Conservation (phyloP, 1,140 invertebrate genomes). For the Pachypeltis micranthus region DNA sequence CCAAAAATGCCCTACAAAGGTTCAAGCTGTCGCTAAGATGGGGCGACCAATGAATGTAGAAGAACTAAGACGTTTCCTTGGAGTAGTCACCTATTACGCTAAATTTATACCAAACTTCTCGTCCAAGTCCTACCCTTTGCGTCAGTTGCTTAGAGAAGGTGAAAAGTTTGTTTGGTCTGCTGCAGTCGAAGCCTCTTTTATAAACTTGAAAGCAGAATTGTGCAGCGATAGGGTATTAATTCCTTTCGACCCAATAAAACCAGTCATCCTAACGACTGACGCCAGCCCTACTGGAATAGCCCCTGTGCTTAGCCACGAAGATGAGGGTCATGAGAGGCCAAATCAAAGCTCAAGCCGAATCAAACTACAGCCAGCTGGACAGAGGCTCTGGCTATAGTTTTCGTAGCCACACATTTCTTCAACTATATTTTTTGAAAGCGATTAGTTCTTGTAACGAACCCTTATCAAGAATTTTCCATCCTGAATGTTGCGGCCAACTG, state of each 20-base stretch:
- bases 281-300: slow-evolving; percentile 39
- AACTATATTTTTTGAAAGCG: slow-evolving; percentile 14
- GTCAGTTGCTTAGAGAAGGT: slow-evolving; percentile 19
- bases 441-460: neutral
- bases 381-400: slow-evolving; percentile 39
- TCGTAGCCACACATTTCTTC: slow-evolving; percentile 22
- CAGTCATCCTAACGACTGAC: slow-evolving; percentile 38
- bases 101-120: slow-evolving; percentile 29
- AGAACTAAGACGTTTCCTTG: slow-evolving; percentile 30
- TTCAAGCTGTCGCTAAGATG: slow-evolving; percentile 26
- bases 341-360: slow-evolving; percentile 34
- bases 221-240: slow-evolving; percentile 22
- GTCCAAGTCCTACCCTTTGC: slow-evolving; percentile 18
- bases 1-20: slow-evolving; percentile 21
- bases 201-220: slow-evolving; percentile 33
- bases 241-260: slow-evolving; percentile 33
- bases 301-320: slow-evolving; percentile 31
- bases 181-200: slow-evolving; percentile 31
- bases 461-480: slow-evolving; percentile 16
- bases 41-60: slow-evolving; percentile 26
- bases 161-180: slow-evolving; percentile 24
- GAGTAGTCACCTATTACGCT: slow-evolving; percentile 31
- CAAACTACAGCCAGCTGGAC: slow-evolving; percentile 38
- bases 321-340: slow-evolving; percentile 28
- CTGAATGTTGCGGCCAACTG: too few species aligned